Evolutionary conservation across 2,797 vertebrate species (phyloP), one percentile per base, ranked within the genome.

Genomic region (Threskiornis aethiopicus): DNA sequence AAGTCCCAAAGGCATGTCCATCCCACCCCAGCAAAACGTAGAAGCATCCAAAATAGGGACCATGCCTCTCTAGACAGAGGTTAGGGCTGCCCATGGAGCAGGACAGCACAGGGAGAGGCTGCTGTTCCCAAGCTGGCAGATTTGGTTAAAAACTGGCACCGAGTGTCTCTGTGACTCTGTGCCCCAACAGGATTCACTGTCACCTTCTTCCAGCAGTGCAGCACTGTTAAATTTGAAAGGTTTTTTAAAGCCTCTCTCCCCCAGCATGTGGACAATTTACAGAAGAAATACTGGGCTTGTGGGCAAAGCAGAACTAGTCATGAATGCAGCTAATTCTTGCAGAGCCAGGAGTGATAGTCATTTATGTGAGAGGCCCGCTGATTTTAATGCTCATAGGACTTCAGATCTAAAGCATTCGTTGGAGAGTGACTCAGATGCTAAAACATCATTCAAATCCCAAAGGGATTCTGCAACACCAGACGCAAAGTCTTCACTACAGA

Each of bases 21-120:
- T n/a, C 51, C 54, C 6, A 0, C 15, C 16, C 20, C 72, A 37
- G 44, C 4, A 29, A 5, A 10, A 4, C 0, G 25, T 0, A 19
- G 22, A 9, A 5, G 35, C 14, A 13, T 16, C 81, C 58, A 4
- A 1, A 19, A 0, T 1, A 13, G 54, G 49, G 20, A 16, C 35
- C 0, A 0, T 35, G 51, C 62, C 52, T 8, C 78, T 22, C 37
- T 16, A 12, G 51, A 20, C 59, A 31, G 79, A 11, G 16, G 4
- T 0, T 2, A 8, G 19, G 11, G 57, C 62, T 51, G 70, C 59
- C 26, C 2, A 0, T 2, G 69, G 9, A 8, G 64, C 39, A 26
- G 57, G 51, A 11, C 81, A 41, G 70, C 33, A 4, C 1, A 0
- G 73, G 37, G 42, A 35, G 19, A 42, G 69, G 61, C 46, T 61